Percentiles rank a stretch among this genome's conserved stretches.
Evolutionary conservation across 2,113 vertebrate genomes (phyloP).

Genomic region (Actenoides hombroni): DNA sequence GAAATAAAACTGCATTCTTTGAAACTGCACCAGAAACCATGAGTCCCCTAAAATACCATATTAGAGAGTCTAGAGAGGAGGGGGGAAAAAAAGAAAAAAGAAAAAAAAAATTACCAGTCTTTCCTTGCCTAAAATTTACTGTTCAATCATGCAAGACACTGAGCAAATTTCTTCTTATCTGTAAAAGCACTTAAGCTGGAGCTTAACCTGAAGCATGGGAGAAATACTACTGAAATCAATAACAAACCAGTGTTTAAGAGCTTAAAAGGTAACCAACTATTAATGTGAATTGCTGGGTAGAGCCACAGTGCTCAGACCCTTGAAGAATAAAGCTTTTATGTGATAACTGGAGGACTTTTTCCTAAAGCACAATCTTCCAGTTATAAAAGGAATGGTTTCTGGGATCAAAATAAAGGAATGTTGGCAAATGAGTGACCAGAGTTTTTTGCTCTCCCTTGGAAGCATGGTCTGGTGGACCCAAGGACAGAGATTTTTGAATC

Average conservation of each 20-base stretch:
- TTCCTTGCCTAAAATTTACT: neutral
- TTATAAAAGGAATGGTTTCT: neutral
- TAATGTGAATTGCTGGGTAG: neutral
- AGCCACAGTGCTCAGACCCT: neutral
- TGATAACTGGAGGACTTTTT: neutral
- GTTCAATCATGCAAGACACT: neutral
- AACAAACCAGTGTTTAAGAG: neutral
- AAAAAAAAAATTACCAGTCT: neutral
- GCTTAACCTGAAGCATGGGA: conserved; percentile 1
- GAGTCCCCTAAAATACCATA: neutral
- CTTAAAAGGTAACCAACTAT: neutral
- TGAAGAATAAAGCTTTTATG: neutral
- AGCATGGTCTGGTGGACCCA: neutral
- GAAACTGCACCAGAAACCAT: neutral
- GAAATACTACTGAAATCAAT: conserved; percentile 18
- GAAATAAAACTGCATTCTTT: neutral
- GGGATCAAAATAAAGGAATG: neutral
- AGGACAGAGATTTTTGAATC: neutral
- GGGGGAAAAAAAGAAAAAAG: too few species aligned
- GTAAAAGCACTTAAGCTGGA: conserved; percentile 7
- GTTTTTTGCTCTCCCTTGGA: neutral
- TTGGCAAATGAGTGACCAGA: neutral
- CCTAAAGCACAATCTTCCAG: neutral
- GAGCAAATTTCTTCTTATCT: neutral
- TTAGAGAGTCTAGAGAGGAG: neutral